These are phyloP conservation scores for Poecilia wingei DNA, from an alignment of 2,797 vertebrate genomes.

Conservation along the genomic window DNA sequence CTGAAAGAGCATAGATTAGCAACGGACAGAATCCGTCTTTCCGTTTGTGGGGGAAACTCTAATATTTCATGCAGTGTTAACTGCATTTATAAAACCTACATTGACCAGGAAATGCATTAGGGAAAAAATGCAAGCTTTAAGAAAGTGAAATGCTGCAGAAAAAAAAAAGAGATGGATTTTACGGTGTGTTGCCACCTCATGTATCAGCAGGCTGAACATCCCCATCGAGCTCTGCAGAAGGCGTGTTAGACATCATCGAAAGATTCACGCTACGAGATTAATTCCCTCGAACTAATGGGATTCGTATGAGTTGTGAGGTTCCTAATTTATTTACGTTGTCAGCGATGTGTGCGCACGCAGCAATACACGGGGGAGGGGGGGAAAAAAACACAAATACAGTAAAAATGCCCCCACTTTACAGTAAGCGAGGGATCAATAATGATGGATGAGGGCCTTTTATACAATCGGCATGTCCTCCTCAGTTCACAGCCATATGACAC, in stretches of 20 bases:
- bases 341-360: slow-evolving; percentile 35
- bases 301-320: slow-evolving; percentile 84
- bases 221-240: slow-evolving; percentile 36
- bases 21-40: neutral
- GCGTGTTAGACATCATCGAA: slow-evolving; percentile 72
- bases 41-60: neutral
- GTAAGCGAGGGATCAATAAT: slow-evolving; percentile 83
- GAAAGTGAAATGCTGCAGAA: slow-evolving; percentile 60
- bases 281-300: slow-evolving; percentile 91
- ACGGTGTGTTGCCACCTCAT: slow-evolving; percentile 82
- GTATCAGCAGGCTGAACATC: slow-evolving; percentile 79
- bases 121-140: slow-evolving; percentile 67
- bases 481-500: slow-evolving; percentile 79
- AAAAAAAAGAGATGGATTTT: slow-evolving; percentile 85
- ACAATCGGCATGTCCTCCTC: slow-evolving; percentile 81
- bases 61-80: neutral
- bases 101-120: slow-evolving; percentile 48
- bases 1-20: neutral
- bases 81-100: slow-evolving; percentile 28
- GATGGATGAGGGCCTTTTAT: slow-evolving; percentile 79
- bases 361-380: slow-evolving; percentile 33
- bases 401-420: slow-evolving; percentile 82
- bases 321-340: slow-evolving; percentile 81
- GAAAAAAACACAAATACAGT: slow-evolving; percentile 70
- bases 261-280: slow-evolving; percentile 81